Percentiles rank a stretch among this genome's conserved stretches.
These are phyloP conservation scores for Phrynocephalus versicolor DNA, from an alignment of 2,113 vertebrate species.

Conservation along the genomic window DNA sequence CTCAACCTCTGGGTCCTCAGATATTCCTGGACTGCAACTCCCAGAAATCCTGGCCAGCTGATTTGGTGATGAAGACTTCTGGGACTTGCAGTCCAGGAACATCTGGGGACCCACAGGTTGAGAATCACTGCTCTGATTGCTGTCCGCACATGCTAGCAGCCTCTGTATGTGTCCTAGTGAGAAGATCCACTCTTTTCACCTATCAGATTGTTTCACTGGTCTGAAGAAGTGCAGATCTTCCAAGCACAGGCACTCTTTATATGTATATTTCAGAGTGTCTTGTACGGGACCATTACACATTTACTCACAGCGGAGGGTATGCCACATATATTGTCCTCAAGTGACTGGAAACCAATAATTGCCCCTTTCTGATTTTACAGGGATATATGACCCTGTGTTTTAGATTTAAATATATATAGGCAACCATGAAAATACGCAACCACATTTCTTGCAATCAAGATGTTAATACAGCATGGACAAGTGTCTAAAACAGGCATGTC, in stretches of 20 bases:
- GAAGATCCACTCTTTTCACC: not conserved
- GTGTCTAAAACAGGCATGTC: not conserved
- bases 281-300: not conserved
- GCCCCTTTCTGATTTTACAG: not conserved
- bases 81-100: no score
- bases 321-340: not conserved
- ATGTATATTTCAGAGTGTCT: not conserved
- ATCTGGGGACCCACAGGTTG: no score
- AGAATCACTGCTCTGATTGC: not conserved
- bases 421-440: not conserved
- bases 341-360: not conserved
- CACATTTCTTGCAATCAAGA: not conserved
- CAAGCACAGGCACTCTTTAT: no score
- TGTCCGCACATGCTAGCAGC: not conserved
- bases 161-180: not conserved
- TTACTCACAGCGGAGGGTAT: not conserved
- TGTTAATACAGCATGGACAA: accelerated
- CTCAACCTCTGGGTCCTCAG: no score
- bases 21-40: no score
- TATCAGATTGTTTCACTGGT: not conserved
- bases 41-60: no score
- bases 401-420: not conserved
- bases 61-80: no score
- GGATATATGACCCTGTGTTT: not conserved
- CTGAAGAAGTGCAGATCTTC: not conserved